phyloP scores from a whole-genome alignment of 1,140 invertebrate genomes.

The Druon quercuslanigerum region DNA sequence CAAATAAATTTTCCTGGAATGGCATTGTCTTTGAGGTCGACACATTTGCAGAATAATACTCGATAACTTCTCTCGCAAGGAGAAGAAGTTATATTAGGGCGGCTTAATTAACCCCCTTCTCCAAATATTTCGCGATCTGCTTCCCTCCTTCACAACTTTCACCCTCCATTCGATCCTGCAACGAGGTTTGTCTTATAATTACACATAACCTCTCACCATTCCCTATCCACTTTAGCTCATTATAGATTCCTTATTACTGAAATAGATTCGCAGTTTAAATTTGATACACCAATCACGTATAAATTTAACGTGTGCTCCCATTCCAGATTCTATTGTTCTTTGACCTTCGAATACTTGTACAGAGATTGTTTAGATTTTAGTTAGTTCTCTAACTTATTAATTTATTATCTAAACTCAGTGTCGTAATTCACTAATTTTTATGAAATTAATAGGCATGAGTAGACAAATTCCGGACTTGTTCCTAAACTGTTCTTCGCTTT shows the following conservation, averaged over 20 bases:
- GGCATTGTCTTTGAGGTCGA: constrained; percentile 69
- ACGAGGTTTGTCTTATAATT: constrained; percentile 36
- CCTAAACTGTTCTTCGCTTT: too few species aligned
- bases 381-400: too few species aligned
- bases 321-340: not conserved
- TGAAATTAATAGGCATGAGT: too few species aligned
- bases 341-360: too few species aligned
- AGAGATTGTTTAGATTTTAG: too few species aligned
- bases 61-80: constrained; percentile 60
- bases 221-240: constrained; percentile 58
- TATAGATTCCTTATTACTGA: constrained; percentile 58
- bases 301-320: constrained; percentile 21
- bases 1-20: constrained; percentile 69
- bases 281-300: not conserved
- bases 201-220: constrained; percentile 41
- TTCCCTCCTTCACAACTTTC: constrained; percentile 9
- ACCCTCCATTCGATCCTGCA: constrained; percentile 32
- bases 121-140: constrained; percentile 10
- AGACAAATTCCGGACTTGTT: too few species aligned
- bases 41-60: constrained; percentile 67
- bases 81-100: constrained; percentile 65
- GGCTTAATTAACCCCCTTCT: constrained; percentile 63
- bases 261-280: constrained; percentile 58
- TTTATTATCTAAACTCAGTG: too few species aligned
- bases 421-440: too few species aligned